phyloP scores from a whole-genome alignment of 2,888 invertebrate species.

The Dynastes maya region DNA sequence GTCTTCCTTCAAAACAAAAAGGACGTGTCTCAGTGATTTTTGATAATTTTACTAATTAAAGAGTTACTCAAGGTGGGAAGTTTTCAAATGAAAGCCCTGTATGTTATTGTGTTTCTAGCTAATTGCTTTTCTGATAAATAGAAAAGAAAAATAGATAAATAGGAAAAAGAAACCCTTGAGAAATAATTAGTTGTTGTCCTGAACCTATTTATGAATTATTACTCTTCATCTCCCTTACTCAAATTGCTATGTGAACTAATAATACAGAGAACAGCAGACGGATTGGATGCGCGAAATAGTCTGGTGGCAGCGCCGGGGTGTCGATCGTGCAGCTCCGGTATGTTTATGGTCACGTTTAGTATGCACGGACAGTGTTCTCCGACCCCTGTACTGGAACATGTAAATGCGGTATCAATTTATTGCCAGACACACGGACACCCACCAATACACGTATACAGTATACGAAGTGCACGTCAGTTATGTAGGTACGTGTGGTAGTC shows the following conservation, averaged over 20 bases:
- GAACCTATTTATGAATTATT: too few species aligned
- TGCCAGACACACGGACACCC: constrained; percentile 47
- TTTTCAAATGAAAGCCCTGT: too few species aligned
- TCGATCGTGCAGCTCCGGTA: constrained; percentile 51
- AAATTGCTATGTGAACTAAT: neutral
- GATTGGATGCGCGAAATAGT: neutral
- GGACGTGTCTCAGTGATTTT: too few species aligned
- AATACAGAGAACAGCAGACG: neutral
- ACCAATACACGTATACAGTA: neutral
- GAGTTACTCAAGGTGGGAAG: too few species aligned
- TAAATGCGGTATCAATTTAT: constrained; percentile 62
- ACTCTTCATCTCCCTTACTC: neutral
- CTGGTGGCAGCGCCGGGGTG: constrained; percentile 24
- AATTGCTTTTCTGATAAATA: too few species aligned
- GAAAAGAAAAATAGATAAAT: too few species aligned
- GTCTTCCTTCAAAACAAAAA: too few species aligned
- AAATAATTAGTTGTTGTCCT: too few species aligned
- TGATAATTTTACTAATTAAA: too few species aligned
- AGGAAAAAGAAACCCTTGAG: too few species aligned
- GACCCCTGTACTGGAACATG: constrained; percentile 59
- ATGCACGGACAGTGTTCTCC: constrained; percentile 59
- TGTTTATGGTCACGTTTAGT: constrained; percentile 60
- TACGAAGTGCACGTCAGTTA: neutral
- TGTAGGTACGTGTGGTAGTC: constrained; percentile 32
- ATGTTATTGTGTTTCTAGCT: too few species aligned